Conservation (phyloP, 2,113 vertebrate species). For the Xiphophorus hellerii region DNA sequence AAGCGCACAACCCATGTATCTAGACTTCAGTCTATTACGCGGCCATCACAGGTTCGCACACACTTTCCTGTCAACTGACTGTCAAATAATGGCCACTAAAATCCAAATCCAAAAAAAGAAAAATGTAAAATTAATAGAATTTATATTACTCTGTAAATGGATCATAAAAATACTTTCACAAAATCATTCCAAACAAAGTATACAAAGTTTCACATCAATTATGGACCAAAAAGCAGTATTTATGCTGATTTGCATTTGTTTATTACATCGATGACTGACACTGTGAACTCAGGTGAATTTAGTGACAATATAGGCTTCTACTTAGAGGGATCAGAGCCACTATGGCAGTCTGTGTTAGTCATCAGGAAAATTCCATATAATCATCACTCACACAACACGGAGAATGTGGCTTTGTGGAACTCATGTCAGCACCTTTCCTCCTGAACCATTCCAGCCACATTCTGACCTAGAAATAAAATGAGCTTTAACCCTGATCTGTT, state of each 20-base stretch:
- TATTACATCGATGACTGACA: constrained; percentile 49
- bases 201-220: too few species aligned
- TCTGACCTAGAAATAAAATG: constrained; percentile 55
- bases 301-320: constrained; percentile 27
- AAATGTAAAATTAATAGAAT: too few species aligned
- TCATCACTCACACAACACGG: constrained; percentile 56
- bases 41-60: too few species aligned
- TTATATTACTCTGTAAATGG: too few species aligned
- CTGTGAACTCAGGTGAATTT: constrained; percentile 48
- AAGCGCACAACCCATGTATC: too few species aligned
- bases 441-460: constrained; percentile 44
- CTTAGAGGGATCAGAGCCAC: constrained; percentile 42
- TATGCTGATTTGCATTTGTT: constrained; percentile 19
- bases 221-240: too few species aligned
- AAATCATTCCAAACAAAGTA: too few species aligned
- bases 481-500: constrained; percentile 38
- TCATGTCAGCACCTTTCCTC: constrained; percentile 24
- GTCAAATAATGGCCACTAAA: too few species aligned
- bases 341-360: constrained; percentile 54
- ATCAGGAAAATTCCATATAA: constrained; percentile 54
- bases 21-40: too few species aligned
- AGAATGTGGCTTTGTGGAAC: constrained; percentile 23
- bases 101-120: too few species aligned
- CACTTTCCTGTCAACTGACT: too few species aligned
- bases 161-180: too few species aligned